A percentile compares a stretch with the other conserved stretches of the same genome.
phyloP scores from a whole-genome alignment of 2,113 vertebrate genomes.

The Stictonetta naevosa region DNA sequence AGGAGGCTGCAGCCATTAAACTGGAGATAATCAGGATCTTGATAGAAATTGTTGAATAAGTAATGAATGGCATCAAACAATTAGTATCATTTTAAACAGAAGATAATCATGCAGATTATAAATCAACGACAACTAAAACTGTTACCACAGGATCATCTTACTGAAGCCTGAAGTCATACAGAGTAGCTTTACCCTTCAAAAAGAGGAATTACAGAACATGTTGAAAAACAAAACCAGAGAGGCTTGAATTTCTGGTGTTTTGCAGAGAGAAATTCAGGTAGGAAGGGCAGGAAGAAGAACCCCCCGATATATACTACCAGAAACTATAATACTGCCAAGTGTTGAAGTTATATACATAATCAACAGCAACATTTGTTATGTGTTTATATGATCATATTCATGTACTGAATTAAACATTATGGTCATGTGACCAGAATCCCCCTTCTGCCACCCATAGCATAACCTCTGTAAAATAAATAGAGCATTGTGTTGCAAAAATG shows the following conservation, averaged over 20 bases:
- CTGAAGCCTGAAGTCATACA: background rate
- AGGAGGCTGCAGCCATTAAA: background rate
- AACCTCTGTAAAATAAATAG: background rate
- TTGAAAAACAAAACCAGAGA: background rate
- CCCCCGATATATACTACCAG: no score
- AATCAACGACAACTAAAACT: background rate
- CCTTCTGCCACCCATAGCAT: background rate
- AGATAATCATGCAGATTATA: background rate
- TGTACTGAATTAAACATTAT: background rate
- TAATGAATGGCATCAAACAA: background rate
- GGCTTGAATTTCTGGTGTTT: background rate
- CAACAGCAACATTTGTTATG: background rate
- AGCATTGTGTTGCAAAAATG: background rate
- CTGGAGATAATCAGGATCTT: background rate
- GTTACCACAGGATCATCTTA: background rate
- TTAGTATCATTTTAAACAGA: background rate
- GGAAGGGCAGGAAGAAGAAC: background rate
- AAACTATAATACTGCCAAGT: rapidly evolving
- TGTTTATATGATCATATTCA: background rate
- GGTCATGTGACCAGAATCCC: background rate
- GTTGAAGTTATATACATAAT: background rate
- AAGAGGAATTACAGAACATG: background rate
- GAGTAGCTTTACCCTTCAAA: background rate
- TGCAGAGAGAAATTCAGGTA: background rate
- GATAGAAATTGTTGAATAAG: background rate